A percentile compares a stretch with the other conserved stretches of the same genome.
Evolutionary conservation across 1,140 invertebrate species (phyloP).

Genomic region (Ylistrum balloti): DNA sequence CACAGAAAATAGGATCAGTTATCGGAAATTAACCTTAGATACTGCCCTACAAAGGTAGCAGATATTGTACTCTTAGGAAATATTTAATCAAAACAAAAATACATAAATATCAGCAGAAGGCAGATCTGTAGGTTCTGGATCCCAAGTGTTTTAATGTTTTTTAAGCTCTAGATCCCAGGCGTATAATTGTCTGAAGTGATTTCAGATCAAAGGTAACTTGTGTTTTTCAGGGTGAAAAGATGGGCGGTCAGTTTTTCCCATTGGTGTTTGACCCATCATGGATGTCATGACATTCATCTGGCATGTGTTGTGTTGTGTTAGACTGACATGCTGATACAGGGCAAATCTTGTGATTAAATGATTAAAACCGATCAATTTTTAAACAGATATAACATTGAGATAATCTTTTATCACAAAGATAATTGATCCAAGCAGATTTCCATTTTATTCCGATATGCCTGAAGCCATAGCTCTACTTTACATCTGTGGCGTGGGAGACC

Average conservation of each 20-base stretch:
- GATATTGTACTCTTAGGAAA: not conserved
- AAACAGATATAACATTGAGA: too few species aligned
- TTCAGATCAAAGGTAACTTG: not conserved
- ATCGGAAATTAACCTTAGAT: not conserved
- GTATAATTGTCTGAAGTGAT: not conserved
- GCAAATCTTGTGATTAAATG: not conserved
- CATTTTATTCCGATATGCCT: too few species aligned
- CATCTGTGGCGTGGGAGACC: too few species aligned
- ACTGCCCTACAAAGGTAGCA: not conserved
- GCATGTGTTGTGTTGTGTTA: not conserved
- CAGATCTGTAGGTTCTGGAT: not conserved
- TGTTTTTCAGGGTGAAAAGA: conserved; percentile 74
- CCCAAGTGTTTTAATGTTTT: not conserved
- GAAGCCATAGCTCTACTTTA: too few species aligned
- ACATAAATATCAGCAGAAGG: not conserved
- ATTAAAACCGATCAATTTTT: too few species aligned
- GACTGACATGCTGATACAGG: not conserved
- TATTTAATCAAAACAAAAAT: too few species aligned
- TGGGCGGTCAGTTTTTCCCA: conserved; percentile 78
- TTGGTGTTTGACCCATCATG: conserved; percentile 77
- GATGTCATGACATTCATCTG: conserved; percentile 41
- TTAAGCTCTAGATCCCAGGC: too few species aligned
- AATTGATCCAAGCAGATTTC: too few species aligned
- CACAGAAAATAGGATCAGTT: not conserved
- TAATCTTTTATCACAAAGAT: too few species aligned